Base-by-base conservation (phyloP, 2,888 invertebrate genomes). In the Mystacides longicornis region DNA sequence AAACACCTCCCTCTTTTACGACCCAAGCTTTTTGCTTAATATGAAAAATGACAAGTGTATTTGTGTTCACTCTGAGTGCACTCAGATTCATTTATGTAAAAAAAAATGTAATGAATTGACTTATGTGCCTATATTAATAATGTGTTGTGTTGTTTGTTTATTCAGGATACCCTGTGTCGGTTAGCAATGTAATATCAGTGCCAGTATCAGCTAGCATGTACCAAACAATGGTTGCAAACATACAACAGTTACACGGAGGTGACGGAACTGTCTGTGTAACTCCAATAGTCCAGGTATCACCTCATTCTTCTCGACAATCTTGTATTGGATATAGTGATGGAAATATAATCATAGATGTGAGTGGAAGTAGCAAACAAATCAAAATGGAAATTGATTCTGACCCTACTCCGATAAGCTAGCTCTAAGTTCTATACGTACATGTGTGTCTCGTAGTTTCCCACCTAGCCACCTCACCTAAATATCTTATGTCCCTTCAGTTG, bases 121-220 rank as follows among this genome's bases (percentile, higher is more conserved):
- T 31, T 19, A 45, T 45, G 20, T n/a, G 16, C 7, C 16, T 3
- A 37, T 14, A 37, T 7, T 37, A 37, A 4, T 37, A 37, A 37
- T 27, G 5, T 37, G 37, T 37, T 37, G 27, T 14, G 16, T 37
- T 45, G 45, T 45, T 66, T 61, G 63, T 64, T 67, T 69, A 70
- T 68, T 62, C 79, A 85, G 85, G 84, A 20, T 86, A 86, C 76
- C 89, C 89, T 51, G 86, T 91, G 65, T 86, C 89, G 64, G 92
- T 92, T 65, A 88, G 92, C 66, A 94, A 94, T 59, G 93, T 96
- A 77, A 93, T 96, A 70, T 93, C 95, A 54, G 91, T 96, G 65
- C 96, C 96, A 54, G 93, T 96, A 60, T 89, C 92, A 45, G 89
- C 91, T 56, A 91, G 93, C 60, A 93, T 96, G 88, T 96, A 96